These are phyloP conservation scores for Podarcis muralis DNA, from an alignment of 2,113 vertebrate genomes.

Conservation along the genomic window DNA sequence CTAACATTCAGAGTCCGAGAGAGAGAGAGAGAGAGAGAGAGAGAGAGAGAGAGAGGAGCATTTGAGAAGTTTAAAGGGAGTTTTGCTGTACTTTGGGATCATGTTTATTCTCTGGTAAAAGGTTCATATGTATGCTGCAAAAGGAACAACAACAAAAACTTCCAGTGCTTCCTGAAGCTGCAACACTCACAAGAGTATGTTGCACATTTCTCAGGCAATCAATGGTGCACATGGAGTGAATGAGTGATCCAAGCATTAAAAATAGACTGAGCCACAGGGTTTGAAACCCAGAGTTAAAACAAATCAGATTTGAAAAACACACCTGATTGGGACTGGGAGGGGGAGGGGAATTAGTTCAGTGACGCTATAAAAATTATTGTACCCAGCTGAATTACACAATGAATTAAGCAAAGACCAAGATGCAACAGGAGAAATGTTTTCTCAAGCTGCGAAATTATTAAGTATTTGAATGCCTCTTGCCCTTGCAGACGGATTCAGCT, in stretches of 20 bases:
- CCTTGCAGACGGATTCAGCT: conserved; percentile 59
- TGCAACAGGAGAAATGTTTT: conserved; percentile 1
- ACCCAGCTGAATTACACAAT: neutral
- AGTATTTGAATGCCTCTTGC: conserved; percentile 26
- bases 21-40: no score
- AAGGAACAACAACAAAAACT: neutral
- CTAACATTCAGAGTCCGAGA: no score
- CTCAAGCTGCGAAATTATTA: conserved; percentile 1
- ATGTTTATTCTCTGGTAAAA: neutral
- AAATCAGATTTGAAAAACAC: neutral
- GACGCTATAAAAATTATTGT: neutral
- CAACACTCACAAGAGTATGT: neutral
- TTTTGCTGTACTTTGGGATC: neutral
- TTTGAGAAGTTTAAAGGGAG: neutral
- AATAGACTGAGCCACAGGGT: neutral
- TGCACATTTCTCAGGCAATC: neutral
- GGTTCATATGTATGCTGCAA: neutral
- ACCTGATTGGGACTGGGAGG: neutral
- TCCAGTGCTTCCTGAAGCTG: neutral
- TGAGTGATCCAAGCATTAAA: neutral
- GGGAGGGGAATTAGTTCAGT: neutral
- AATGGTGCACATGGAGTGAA: neutral
- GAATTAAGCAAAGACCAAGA: neutral
- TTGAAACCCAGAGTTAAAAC: neutral
- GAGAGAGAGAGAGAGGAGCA: neutral